These are phyloP conservation scores for Mimas tiliae DNA, from an alignment of 2,888 invertebrate species.

Conservation along the genomic window DNA sequence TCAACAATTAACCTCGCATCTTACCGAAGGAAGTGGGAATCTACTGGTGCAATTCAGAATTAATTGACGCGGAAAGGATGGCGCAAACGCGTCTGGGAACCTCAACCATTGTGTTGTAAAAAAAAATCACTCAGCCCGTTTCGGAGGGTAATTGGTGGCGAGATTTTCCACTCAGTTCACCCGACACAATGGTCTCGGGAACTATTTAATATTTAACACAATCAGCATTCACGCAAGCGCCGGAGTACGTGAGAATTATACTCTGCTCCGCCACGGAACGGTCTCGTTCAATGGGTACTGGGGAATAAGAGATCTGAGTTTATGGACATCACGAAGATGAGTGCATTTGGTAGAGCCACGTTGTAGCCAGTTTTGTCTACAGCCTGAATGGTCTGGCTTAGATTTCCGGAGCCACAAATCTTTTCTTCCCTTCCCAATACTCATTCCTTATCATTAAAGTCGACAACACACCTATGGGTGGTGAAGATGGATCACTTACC, in stretches of 20 bases:
- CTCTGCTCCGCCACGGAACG: not conserved
- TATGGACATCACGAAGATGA: too few species aligned
- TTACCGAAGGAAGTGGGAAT: slow-evolving; percentile 38
- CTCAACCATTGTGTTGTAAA: slow-evolving; percentile 34
- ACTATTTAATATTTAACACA: slow-evolving; percentile 65
- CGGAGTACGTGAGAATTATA: slow-evolving; percentile 38
- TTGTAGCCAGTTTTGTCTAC: too few species aligned
- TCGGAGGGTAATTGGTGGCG: slow-evolving; percentile 63
- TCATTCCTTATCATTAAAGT: too few species aligned
- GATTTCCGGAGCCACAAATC: too few species aligned
- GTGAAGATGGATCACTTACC: too few species aligned
- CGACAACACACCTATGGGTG: too few species aligned
- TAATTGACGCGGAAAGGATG: slow-evolving; percentile 39
- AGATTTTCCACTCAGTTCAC: slow-evolving; percentile 66
- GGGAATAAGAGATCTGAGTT: not conserved
- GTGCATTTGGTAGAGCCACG: too few species aligned
- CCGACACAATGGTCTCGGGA: slow-evolving; percentile 65
- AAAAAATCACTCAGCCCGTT: slow-evolving; percentile 43
- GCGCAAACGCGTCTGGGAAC: slow-evolving; percentile 42
- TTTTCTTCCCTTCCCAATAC: too few species aligned
- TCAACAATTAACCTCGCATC: not conserved
- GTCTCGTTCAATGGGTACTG: not conserved
- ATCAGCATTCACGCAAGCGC: slow-evolving; percentile 45
- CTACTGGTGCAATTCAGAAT: slow-evolving; percentile 33
- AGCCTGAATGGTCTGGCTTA: too few species aligned